These are phyloP conservation scores for Macrobrachium rosenbergii DNA, from an alignment of 1,140 invertebrate species.

Conservation along the genomic window DNA sequence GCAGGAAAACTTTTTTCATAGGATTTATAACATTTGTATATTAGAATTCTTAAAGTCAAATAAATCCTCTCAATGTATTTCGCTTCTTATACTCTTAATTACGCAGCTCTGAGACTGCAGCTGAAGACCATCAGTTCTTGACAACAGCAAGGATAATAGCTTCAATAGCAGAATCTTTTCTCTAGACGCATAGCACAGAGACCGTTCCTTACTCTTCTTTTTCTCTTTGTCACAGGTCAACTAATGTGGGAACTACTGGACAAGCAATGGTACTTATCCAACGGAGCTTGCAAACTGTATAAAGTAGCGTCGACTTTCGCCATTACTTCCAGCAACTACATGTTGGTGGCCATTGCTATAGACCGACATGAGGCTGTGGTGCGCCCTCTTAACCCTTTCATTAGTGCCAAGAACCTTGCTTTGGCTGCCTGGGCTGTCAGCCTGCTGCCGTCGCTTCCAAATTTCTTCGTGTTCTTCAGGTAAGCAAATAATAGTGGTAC, in stretches of 20 bases:
- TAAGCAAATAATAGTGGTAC: background rate
- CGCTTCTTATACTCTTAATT: too few relatives aligned
- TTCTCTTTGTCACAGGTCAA: slow-evolving; percentile 24
- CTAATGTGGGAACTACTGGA: slow-evolving; percentile 54
- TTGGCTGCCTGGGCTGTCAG: slow-evolving; percentile 49
- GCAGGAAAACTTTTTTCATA: too few relatives aligned
- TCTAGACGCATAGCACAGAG: too few relatives aligned
- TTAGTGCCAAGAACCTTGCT: slow-evolving; percentile 52
- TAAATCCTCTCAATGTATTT: too few relatives aligned
- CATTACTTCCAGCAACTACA: slow-evolving; percentile 71
- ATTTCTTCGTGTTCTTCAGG: slow-evolving; percentile 46
- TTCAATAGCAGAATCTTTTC: too few relatives aligned
- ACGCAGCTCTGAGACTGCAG: too few relatives aligned
- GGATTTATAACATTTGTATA: too few relatives aligned
- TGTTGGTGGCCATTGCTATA: slow-evolving; percentile 71
- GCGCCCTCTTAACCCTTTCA: slow-evolving; percentile 68
- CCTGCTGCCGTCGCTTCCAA: slow-evolving; percentile 48
- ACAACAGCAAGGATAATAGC: too few relatives aligned
- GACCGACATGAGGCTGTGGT: slow-evolving; percentile 71
- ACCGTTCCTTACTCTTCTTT: too few relatives aligned
- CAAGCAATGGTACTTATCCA: slow-evolving; percentile 45
- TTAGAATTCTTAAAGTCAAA: too few relatives aligned
- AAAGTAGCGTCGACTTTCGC: slow-evolving; percentile 66
- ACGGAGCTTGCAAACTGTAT: slow-evolving; percentile 44
- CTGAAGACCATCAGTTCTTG: too few relatives aligned